phyloP scores from a whole-genome alignment of 2,797 vertebrate species.

The Hippocampus kuda region DNA sequence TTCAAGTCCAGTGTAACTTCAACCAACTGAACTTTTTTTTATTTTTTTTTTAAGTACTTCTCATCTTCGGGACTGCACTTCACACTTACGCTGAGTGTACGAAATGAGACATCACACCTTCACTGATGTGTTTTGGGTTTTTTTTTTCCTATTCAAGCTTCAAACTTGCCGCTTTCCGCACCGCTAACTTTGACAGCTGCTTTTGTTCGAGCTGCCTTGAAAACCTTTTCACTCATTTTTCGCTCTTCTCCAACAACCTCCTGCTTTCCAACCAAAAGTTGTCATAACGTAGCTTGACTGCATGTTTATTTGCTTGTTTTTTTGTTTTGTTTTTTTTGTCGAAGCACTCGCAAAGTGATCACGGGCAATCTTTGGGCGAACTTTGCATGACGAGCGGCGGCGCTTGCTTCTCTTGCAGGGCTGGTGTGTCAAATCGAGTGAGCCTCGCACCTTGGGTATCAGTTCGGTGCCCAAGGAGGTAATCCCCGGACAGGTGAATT shows the following conservation, averaged over 20 bases:
- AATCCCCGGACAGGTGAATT: slow-evolving; percentile 76
- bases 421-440: slow-evolving; percentile 77
- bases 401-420: slow-evolving; percentile 66
- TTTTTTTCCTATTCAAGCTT: slow-evolving; percentile 40
- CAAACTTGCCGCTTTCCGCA: slow-evolving; percentile 31
- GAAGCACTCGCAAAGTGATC: background rate
- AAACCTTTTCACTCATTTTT: background rate
- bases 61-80: slow-evolving; percentile 21
- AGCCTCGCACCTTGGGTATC: slow-evolving; percentile 64
- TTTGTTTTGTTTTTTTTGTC: no score
- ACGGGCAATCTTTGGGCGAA: slow-evolving; percentile 5
- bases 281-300: no score
- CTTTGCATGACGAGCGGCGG: slow-evolving; percentile 20
- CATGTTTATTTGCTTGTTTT: no score
- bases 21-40: no score
- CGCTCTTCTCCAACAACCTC: background rate
- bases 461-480: slow-evolving; percentile 74
- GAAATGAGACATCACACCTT: slow-evolving; percentile 45
- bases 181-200: slow-evolving; percentile 51
- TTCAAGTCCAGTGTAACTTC: no score
- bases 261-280: background rate
- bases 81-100: slow-evolving; percentile 32
- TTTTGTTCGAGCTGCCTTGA: slow-evolving; percentile 23
- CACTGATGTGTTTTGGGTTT: slow-evolving; percentile 41
- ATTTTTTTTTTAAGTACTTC: slow-evolving; percentile 13